A percentile compares a stretch with the other conserved stretches of the same genome.
Conservation (phyloP, 2,888 invertebrate species). For the Chrysomela aeneicollis region DNA sequence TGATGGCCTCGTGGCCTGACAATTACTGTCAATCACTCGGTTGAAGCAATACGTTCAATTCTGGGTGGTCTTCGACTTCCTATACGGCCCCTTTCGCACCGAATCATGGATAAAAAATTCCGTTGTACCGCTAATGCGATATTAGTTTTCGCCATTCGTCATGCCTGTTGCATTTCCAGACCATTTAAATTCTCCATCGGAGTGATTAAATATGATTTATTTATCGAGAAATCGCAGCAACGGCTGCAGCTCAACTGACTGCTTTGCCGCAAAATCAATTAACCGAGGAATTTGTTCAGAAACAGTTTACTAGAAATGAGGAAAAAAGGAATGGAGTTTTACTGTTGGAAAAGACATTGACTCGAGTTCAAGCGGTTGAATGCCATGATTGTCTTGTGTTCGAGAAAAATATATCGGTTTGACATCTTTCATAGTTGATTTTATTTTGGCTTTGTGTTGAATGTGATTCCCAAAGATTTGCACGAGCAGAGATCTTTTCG, state of each 20-base stretch:
- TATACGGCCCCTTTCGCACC: background rate
- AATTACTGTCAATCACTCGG: background rate
- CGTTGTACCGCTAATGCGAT: slow-evolving; percentile 12
- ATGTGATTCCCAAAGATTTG: too few species aligned
- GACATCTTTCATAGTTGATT: too few species aligned
- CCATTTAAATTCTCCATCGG: slow-evolving; percentile 13
- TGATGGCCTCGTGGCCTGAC: too few species aligned
- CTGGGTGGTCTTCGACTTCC: background rate
- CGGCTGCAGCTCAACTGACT: background rate
- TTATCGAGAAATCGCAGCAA: slow-evolving; percentile 15
- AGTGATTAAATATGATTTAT: slow-evolving; percentile 27
- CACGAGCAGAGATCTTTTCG: too few species aligned
- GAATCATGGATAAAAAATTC: slow-evolving; percentile 6
- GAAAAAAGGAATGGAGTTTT: too few species aligned
- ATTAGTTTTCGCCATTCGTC: slow-evolving; percentile 21
- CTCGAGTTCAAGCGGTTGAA: too few species aligned
- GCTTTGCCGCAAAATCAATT: slow-evolving; percentile 14
- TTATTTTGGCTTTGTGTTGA: too few species aligned
- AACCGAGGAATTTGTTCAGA: slow-evolving; percentile 3
- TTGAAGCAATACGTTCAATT: background rate
- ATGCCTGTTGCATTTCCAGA: slow-evolving; percentile 16
- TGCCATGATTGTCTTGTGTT: too few species aligned
- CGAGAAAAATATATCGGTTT: too few species aligned
- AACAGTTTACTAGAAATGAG: slow-evolving; percentile 1
- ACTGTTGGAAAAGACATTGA: too few species aligned